Conservation (phyloP, 2,888 invertebrate genomes). For the Hedychridium roseum region DNA sequence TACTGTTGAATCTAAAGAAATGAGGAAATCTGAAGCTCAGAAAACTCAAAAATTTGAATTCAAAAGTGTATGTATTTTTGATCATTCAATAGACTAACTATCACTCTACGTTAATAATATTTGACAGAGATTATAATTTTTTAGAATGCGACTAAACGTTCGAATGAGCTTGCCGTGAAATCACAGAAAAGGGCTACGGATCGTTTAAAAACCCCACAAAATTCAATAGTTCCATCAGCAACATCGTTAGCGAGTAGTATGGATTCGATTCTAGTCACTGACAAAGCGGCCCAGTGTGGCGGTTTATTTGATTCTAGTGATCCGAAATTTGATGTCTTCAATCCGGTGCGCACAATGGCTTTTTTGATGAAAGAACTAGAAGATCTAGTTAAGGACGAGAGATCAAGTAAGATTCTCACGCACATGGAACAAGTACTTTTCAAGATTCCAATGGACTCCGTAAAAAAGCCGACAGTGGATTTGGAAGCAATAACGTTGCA, state of each 20-base stretch:
- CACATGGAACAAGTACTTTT: constrained; percentile 45
- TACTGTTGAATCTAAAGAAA: constrained; percentile 23
- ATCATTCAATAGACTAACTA: no score
- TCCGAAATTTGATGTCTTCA: constrained; percentile 37
- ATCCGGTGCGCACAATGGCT: constrained; percentile 43
- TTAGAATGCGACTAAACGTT: constrained; percentile 17
- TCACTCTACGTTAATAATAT: no score
- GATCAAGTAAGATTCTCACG: constrained; percentile 40
- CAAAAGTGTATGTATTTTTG: not conserved
- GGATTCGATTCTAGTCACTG: constrained; percentile 41
- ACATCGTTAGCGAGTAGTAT: constrained; percentile 34
- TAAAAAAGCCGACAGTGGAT: constrained; percentile 31
- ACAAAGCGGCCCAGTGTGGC: constrained; percentile 41
- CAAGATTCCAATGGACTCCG: constrained; percentile 33
- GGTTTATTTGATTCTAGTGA: constrained; percentile 35
- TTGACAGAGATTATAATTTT: not conserved
- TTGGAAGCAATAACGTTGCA: constrained; percentile 36
- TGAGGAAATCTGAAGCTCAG: constrained; percentile 10
- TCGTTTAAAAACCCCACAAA: constrained; percentile 20
- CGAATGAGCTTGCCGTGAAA: constrained; percentile 35
- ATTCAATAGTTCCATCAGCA: constrained; percentile 29
- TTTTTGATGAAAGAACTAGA: constrained; percentile 48
- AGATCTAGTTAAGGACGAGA: constrained; percentile 37
- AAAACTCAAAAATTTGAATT: constrained; percentile 3
- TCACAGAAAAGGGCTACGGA: constrained; percentile 29